Base-by-base conservation (phyloP, 2,113 vertebrate genomes). In the Tragelaphus buxtoni region DNA sequence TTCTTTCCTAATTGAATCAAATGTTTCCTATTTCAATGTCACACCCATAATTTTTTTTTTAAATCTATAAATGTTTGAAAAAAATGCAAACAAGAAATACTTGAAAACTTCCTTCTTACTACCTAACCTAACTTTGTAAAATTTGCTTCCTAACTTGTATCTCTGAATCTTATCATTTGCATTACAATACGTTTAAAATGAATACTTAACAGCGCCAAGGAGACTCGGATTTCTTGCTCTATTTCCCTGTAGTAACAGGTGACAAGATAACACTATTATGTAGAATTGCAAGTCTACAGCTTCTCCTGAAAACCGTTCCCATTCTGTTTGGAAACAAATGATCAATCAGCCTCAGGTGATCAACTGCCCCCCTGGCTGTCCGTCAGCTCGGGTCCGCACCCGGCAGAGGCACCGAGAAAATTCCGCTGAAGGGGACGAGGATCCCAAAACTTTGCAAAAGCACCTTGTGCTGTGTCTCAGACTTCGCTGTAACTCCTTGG, bases 201-300 rank as follows among this genome's bases (percentile, higher is more conserved):
- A 97, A 98, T 98, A 98, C 98, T 97, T 96, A 97, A 92, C 97
- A 97, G 96, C 91, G 97, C 98, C 97, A 51, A 98, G 49, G 93
- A 98, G 97, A 97, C 92, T 98, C 91, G 80, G 95, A 84, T 98
- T 98, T 98, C 94, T 56, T 97, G 92, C 91, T 98, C 26, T 97
- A 97, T 98, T 98, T 98, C 96, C 98, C 97, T 98, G 80, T 98
- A 95, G 98, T 99, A 99, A 99, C 99, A 99, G 98, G 98, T 99
- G 99, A 99, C 98, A 98, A 61, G 98, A 89, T 98, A 98, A 98
- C 96, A 98, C 97, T 98, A 94, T 97, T 98, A 98, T 97, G 98
- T 98, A 97, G 98, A 98, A 98, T 98, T 98, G 91, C 98, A 98
- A 98, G 98, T 98, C 97, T 98, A 96, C 97, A 97, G 97, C 97